Conservation (phyloP, 2,888 invertebrate species). For the Hydrotaea cyrtoneurina region DNA sequence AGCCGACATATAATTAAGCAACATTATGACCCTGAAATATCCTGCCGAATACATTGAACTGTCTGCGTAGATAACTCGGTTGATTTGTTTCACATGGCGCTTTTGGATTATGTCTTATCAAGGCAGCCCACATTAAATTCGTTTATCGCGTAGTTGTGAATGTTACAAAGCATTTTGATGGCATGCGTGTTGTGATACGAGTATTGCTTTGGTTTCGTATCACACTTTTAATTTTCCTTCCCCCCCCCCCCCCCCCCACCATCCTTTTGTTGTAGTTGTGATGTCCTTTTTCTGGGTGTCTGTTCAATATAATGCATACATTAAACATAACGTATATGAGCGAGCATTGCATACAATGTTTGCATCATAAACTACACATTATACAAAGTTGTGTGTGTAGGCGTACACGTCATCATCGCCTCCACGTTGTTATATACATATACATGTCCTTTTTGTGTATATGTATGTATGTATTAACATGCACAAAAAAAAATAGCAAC, state of each 20-base stretch:
- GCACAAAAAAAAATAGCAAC: neutral
- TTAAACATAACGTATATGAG: neutral
- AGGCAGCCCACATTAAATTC: conserved; percentile 1
- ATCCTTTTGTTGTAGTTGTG: neutral
- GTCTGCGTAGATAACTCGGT: neutral
- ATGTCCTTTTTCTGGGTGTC: neutral
- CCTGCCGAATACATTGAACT: neutral
- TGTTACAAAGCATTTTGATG: neutral
- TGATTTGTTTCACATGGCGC: neutral
- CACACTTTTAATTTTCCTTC: neutral
- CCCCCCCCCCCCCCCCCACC: too few relatives aligned
- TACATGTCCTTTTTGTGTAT: too few relatives aligned
- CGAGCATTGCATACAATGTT: neutral
- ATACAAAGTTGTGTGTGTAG: neutral
- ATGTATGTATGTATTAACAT: too few relatives aligned
- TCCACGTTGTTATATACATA: too few relatives aligned
- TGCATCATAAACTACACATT: neutral
- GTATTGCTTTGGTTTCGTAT: neutral
- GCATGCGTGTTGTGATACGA: neutral
- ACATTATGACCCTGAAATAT: neutral
- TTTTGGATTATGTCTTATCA: neutral
- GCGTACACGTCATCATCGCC: too few relatives aligned
- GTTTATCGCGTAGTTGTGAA: neutral
- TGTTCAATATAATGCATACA: neutral
- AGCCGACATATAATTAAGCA: too few relatives aligned